Conservation (phyloP, 2,113 vertebrate species). For the Crotalus horridus region DNA sequence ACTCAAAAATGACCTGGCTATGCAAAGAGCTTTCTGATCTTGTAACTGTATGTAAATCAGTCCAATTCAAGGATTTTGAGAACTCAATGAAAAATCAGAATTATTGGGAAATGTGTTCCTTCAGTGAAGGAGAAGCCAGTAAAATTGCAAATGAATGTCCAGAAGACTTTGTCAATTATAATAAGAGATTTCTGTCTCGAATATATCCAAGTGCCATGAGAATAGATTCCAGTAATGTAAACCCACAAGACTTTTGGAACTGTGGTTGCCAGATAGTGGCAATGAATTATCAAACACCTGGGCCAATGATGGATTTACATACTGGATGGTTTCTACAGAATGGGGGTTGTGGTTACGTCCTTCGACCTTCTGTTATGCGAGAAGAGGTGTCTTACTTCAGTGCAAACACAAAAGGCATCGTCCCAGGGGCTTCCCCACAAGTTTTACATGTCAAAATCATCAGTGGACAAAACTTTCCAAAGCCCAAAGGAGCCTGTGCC, state of each 20-base stretch:
- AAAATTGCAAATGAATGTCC: conserved; percentile 89
- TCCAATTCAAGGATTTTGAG: conserved; percentile 85
- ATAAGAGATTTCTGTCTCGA: conserved; percentile 89
- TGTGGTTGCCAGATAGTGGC: conserved; percentile 96
- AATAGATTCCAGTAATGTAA: conserved; percentile 95
- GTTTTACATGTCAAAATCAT: conserved; percentile 94
- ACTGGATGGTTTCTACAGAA: conserved; percentile 94
- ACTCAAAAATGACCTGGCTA: conserved; percentile 81
- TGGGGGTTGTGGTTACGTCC: conserved; percentile 89
- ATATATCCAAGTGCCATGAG: conserved; percentile 90
- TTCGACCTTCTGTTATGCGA: conserved; percentile 90
- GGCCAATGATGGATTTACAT: conserved; percentile 95
- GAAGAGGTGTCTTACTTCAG: conserved; percentile 97
- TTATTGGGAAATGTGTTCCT: conserved; percentile 91
- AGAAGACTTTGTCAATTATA: conserved; percentile 94
- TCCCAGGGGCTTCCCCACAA: conserved; percentile 90
- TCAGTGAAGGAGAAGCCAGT: conserved; percentile 90
- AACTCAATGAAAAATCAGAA: conserved; percentile 82
- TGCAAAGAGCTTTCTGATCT: conserved; percentile 89
- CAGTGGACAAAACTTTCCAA: conserved; percentile 95
- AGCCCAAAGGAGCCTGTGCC: conserved; percentile 93
- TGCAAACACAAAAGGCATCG: conserved; percentile 90
- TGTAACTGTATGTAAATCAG: conserved; percentile 81
- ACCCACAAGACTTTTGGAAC: conserved; percentile 97
- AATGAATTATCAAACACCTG: conserved; percentile 95